These are phyloP conservation scores for Prosapia bicincta DNA, from an alignment of 2,888 invertebrate genomes.

Conservation along the genomic window DNA sequence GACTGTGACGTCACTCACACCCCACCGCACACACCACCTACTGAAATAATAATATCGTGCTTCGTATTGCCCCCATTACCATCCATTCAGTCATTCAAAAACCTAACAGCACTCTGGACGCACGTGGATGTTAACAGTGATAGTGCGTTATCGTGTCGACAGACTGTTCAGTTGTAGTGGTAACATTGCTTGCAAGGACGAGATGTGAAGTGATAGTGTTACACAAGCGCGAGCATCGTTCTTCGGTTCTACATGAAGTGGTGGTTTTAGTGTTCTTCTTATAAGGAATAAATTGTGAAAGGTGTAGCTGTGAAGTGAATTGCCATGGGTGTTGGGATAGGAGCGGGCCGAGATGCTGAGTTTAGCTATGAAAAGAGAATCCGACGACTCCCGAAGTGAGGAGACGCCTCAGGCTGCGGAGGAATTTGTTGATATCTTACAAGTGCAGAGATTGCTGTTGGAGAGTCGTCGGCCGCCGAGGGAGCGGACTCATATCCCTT, in stretches of 20 bases:
- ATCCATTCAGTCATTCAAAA: neutral
- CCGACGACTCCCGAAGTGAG: slow-evolving; percentile 42
- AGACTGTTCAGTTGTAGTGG: neutral
- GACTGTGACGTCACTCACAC: slow-evolving; percentile 18
- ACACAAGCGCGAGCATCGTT: no score
- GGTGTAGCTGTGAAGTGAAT: neutral
- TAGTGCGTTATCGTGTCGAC: neutral
- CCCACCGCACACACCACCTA: slow-evolving; percentile 19
- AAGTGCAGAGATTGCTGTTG: slow-evolving; percentile 72
- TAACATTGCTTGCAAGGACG: neutral
- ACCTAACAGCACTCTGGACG: neutral
- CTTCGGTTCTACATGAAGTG: neutral
- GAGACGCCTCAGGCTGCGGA: slow-evolving; percentile 37
- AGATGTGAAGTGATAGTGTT: neutral
- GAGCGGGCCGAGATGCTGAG: slow-evolving; percentile 10
- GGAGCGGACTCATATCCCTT: neutral
- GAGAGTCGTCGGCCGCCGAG: slow-evolving; percentile 42
- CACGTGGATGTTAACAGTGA: neutral
- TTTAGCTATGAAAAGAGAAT: slow-evolving; percentile 10
- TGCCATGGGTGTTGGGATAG: slow-evolving; percentile 16
- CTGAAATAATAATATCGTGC: slow-evolving; percentile 1
- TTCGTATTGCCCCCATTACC: neutral
- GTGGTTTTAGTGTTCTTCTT: neutral
- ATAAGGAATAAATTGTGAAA: neutral
- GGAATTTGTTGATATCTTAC: slow-evolving; percentile 83